Evolutionary conservation across 2,888 invertebrate species (phyloP), one percentile per base, ranked within the genome.

Genomic region (Arrhopalites spinosus): DNA sequence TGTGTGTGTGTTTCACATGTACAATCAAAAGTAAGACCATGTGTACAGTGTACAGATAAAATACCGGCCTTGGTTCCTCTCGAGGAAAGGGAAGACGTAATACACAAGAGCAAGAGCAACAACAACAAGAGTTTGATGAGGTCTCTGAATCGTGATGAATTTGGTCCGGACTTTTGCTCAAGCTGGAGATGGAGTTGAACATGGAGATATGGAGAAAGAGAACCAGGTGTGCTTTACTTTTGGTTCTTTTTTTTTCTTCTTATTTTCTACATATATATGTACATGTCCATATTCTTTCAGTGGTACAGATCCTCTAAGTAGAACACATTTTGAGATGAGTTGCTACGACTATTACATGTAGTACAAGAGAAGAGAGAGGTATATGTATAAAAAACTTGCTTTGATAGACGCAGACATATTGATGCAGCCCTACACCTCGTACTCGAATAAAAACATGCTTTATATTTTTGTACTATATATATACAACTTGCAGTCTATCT

Each of bases 101-200:
- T 36, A 36, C 36, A 36, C 30, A 29, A 1, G 20, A n/a, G 7
- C 23, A 66, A 1, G 53, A 1, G 17, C 25, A 27, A 63, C 30
- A 69, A 50, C 69, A 69, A 69, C 69, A 50, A 69, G 69, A 69
- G 69, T 69, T 69, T 69, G 69, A 69, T 69, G 69, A 69, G 69
- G 69, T 69, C 69, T 69, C 29, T 69, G 69, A 69, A 69, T 69
- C 69, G 53, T 50, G 69, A 69, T 69, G 69, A 69, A 69, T 69
- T 69, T 69, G 30, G 69, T 69, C 8, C 69, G 53, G 69, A 69
- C 69, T 50, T 69, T 69, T 69, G 53, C 69, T 69, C 27, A 53
- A 69, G 69, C 68, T 45, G 29, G 29, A 50, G 53, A 50, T 69
- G 25, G 25, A 36, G 36, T 7, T 36, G 36, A 50, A 29, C 20